Base-by-base conservation (phyloP, 2,888 invertebrate genomes). In the Cephus runcator region DNA sequence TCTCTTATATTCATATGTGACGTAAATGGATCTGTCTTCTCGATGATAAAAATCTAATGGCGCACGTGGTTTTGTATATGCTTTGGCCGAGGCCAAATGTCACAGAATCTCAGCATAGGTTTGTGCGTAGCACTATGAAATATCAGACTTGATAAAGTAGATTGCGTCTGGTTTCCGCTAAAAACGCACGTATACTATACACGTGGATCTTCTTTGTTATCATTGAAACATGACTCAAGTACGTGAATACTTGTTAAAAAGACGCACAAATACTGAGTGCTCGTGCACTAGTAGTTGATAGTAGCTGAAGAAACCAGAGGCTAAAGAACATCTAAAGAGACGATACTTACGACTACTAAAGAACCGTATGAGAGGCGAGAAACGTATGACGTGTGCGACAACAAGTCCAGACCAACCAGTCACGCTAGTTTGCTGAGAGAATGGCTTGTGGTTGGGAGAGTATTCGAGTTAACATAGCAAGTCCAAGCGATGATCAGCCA, bases 401-500 rank as follows among this genome's bases (percentile, higher is more conserved):
- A 12, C 74, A 74, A 34, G 74, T 74, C 74, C 74, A 23, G 35
- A 74, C 74, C 74, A 74, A 74, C 74, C 74, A 74, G 36, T 74
- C 74, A 34, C 34, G 35, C 74, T 34, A n/a, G 74, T 74, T 34
- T 71, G 74, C n/a, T n/a, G 74, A 34, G 74, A 74, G 74, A 74
- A 74, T 34, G 74, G 35, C 34, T 74, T 34, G 74, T 35, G n/a
- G 74, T 35, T 33, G 40, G 71, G 73, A 77, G 31, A 69, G 23
- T 34, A 75, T 34, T 71, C 71, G 23, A 56, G 71, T 71, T 71
- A 71, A 71, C 71, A 33, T 33, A 34, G 71, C 71, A 34, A 34
- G 33, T 15, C 77, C 75, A 79, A 77, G 83, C 78, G 73, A 80
- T 71, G 78, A 56, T 34, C 80, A 77, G 80, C 79, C 88, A 89